A percentile compares a stretch with the other conserved stretches of the same genome.
Evolutionary conservation across 2,797 vertebrate genomes (phyloP).

Genomic region (Enteromius afrohamiltoni): DNA sequence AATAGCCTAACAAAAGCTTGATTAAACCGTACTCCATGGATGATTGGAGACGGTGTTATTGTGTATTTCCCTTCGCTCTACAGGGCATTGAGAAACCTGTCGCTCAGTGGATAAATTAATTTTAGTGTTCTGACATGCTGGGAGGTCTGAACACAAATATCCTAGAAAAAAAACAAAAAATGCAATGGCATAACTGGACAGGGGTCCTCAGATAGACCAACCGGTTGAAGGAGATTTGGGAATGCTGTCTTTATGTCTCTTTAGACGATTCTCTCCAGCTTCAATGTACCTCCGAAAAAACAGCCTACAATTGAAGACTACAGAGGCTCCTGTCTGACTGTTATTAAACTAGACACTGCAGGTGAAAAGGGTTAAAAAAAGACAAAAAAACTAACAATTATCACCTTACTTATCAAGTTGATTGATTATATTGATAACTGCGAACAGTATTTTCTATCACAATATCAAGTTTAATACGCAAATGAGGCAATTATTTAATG

Average conservation of each 20-base stretch:
- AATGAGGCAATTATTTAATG: too few species aligned
- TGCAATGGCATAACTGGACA: constrained; percentile 37
- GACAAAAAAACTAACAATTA: too few species aligned
- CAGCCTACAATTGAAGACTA: background rate
- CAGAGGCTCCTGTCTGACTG: background rate
- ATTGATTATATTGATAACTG: too few species aligned
- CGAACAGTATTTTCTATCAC: too few species aligned
- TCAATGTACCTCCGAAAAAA: constrained; percentile 14
- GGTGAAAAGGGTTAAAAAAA: too few species aligned
- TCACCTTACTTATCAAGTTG: too few species aligned
- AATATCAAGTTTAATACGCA: too few species aligned
- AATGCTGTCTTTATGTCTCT: background rate
- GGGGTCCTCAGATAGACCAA: background rate
- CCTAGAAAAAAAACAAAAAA: constrained; percentile 57
- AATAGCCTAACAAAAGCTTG: constrained; percentile 66
- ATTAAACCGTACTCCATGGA: constrained; percentile 72
- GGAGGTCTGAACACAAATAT: constrained; percentile 23
- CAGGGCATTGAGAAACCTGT: constrained; percentile 54
- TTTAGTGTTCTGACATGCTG: constrained; percentile 17
- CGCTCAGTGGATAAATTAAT: constrained; percentile 50
- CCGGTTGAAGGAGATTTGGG: background rate
- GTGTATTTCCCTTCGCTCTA: constrained; percentile 31
- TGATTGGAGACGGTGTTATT: constrained; percentile 67
- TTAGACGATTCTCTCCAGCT: background rate
- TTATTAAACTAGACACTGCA: too few species aligned